phyloP scores from a whole-genome alignment of 2,797 vertebrate species.

The Poeciliopsis turneri region DNA sequence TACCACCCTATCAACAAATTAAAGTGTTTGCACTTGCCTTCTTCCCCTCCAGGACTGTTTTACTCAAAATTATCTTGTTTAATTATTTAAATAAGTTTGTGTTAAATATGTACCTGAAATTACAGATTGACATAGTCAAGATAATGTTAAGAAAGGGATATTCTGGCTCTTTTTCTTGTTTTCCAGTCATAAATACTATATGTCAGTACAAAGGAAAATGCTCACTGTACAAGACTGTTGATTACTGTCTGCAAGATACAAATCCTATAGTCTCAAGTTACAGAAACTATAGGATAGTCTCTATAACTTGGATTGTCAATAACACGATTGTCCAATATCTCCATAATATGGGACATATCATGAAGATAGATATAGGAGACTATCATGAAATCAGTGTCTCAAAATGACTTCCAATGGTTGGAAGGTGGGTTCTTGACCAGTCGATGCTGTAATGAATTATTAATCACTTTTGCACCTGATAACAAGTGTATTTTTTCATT shows the following conservation, averaged over 20 bases:
- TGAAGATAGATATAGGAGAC: conserved; percentile 2
- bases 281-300: too few relatives aligned
- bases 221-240: conserved; percentile 69
- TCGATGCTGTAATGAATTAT: conserved; percentile 47
- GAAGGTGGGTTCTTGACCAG: conserved; percentile 27
- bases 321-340: too few relatives aligned
- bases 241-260: conserved; percentile 72
- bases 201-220: conserved; percentile 69
- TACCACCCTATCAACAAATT: conserved; percentile 74
- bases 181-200: conserved; percentile 73
- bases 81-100: conserved; percentile 15
- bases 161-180: conserved; percentile 64
- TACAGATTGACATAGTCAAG: conserved; percentile 50
- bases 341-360: background rate
- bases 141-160: conserved; percentile 73
- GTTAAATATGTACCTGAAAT: conserved; percentile 75
- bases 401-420: conserved; percentile 51
- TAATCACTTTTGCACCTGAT: conserved; percentile 24
- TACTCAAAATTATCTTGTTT: conserved; percentile 64
- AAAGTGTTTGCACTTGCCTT: conserved; percentile 63
- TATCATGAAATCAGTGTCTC: conserved; percentile 52
- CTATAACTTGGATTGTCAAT: too few relatives aligned
- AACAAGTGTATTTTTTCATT: background rate
- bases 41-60: conserved; percentile 71
- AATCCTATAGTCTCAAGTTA: conserved; percentile 31